Base-by-base conservation (phyloP, 2,797 vertebrate genomes). In the Apogon talboti region DNA sequence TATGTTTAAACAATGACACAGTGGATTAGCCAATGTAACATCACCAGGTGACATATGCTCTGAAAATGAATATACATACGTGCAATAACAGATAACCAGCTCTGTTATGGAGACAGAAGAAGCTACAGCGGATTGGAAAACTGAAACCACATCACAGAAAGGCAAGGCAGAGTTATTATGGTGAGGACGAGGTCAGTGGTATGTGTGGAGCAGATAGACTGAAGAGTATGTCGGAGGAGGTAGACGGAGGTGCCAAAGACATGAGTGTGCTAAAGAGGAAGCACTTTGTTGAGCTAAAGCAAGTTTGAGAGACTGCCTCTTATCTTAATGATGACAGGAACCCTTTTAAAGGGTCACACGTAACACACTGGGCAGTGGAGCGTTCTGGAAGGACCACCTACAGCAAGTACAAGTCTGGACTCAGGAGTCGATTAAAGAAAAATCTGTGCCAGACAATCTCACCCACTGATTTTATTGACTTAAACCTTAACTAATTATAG, bases 291-390 rank as follows among this genome's bases (percentile, higher is more conserved):
- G 74, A 82, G 67, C 84, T 90, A 70, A 83, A 92, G 91, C 80
- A 89, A 77, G 78, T 90, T 81, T 85, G 87, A 93, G 88, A 91
- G 92, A 85, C 77, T 50, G 78, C 52, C 59, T 79, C 79, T 93
- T 93, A 94, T 94, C 93, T 92, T 90, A 93, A 94, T 93, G 91
- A 92, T 86, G 85, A 91, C 88, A 90, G 78, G 68, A 84, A 89
- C 81, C 88, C 89, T 93, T 93, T 93, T 85, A 91, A 91, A 88
- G 89, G 92, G 90, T 92, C 92, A 86, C 63, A 76, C 77, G 74
- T 74, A 83, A 83, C 77, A 65, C 74, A 65, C 66, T 63, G 78
- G 77, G 71, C 43, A 62, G 59, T 81, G 61, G 80, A 71, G 86
- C 57, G 70, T 66, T 78, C 59, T 79, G 66, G 48, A 63, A 49